A percentile compares a stretch with the other conserved stretches of the same genome.
These are phyloP conservation scores for Argyresthia albistria DNA, from an alignment of 2,888 invertebrate genomes.

Conservation along the genomic window DNA sequence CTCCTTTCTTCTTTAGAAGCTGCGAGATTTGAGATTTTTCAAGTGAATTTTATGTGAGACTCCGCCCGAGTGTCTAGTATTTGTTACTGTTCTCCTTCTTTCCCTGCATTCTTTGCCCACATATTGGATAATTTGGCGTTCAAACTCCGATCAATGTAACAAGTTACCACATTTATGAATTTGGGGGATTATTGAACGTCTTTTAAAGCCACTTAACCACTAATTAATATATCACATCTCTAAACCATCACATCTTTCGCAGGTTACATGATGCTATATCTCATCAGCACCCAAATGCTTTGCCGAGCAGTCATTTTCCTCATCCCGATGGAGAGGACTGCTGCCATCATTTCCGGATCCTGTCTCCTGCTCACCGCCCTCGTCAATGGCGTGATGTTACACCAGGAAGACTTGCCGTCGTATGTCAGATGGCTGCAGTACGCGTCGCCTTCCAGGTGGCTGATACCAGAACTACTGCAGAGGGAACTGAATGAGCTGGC, in stretches of 20 bases:
- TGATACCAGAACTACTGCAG: slow-evolving; percentile 76
- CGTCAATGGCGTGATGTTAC: slow-evolving; percentile 79
- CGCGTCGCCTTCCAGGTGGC: slow-evolving; percentile 82
- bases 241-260: slow-evolving; percentile 11
- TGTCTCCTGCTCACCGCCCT: slow-evolving; percentile 74
- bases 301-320: slow-evolving; percentile 78
- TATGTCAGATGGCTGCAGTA: slow-evolving; percentile 78
- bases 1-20: too few relatives aligned
- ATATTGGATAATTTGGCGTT: too few relatives aligned
- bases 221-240: too few relatives aligned
- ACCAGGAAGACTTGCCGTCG: slow-evolving; percentile 76
- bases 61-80: too few relatives aligned
- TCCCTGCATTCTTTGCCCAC: too few relatives aligned
- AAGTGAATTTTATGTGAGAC: too few relatives aligned
- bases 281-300: slow-evolving; percentile 78
- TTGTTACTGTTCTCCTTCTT: too few relatives aligned
- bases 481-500: slow-evolving; percentile 78
- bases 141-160: too few relatives aligned
- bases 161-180: too few relatives aligned
- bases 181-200: too few relatives aligned
- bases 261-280: slow-evolving; percentile 82
- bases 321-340: slow-evolving; percentile 76
- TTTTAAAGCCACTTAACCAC: too few relatives aligned
- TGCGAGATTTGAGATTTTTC: too few relatives aligned
- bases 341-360: slow-evolving; percentile 74